Base-by-base conservation (phyloP, 2,888 invertebrate species). In the Lampropteryx suffumata region DNA sequence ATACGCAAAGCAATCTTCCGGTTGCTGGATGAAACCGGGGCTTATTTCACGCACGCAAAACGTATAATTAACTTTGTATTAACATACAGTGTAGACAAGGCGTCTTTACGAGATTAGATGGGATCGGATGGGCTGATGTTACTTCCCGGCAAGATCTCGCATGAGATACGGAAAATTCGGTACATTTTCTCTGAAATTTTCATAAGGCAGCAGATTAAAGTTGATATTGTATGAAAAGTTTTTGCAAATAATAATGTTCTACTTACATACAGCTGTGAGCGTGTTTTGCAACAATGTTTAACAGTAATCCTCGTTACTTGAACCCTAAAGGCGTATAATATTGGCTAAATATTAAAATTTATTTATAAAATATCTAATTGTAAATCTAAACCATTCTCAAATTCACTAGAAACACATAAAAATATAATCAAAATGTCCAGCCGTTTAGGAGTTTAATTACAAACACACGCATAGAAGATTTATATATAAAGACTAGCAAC, bases 31-130 rank as follows among this genome's bases (percentile, higher is more conserved):
- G 64, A 61, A 61, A 66, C 62, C 65, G 58, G 40, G 65, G 83
- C 79, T 81, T 79, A 80, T 76, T 81, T 79, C 69, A 78, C 82
- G 80, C 79, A 76, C 74, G 73, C 74, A 66, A 81, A 84, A 82
- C 80, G 78, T 79, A 84, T 84, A 86, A 85, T 85, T 85, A 85
- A 84, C 80, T 76, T 79, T 77, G 65, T 78, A 82, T 84, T 82
- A 82, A 77, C 83, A 79, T 79, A 79, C 67, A 66, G 64, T 57
- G 49, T 55, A 54, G 55, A 65, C 63, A 64, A 69, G 62, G 65
- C 63, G 63, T 57, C 59, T 57, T 56, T 55, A 57, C 60, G 56
- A 72, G 78, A 76, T 79, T 76, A 74, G 61, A 76, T 65, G 64
- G 67, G 71, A 71, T 69, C 55, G 59, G 62, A 69, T 68, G 71